phyloP scores from a whole-genome alignment of 2,113 vertebrate species.

The Silurus glanis region DNA sequence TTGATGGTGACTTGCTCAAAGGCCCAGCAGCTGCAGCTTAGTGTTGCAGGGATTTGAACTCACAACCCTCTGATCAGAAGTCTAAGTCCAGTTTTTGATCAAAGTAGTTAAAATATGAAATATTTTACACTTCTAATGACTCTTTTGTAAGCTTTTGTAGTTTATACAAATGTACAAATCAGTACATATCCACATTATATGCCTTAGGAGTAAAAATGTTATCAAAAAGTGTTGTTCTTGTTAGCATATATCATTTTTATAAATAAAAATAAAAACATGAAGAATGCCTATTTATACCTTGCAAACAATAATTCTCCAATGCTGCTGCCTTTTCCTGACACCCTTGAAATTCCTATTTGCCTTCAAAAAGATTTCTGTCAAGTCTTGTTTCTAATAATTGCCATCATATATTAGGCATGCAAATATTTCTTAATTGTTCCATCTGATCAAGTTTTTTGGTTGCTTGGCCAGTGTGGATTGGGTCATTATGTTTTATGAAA shows the following conservation, averaged over 20 bases:
- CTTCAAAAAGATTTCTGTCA: neutral
- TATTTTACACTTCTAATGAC: neutral
- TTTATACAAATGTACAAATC: neutral
- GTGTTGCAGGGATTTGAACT: too few species aligned
- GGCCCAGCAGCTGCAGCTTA: too few species aligned
- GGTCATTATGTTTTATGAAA: neutral
- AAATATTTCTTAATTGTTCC: neutral
- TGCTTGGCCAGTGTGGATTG: neutral
- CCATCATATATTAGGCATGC: neutral
- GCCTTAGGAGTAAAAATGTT: neutral
- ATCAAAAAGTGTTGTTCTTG: neutral
- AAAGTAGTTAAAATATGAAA: neutral
- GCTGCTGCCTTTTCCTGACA: neutral
- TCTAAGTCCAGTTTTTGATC: neutral
- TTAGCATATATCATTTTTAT: neutral
- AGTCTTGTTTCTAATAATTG: neutral
- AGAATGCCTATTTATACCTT: neutral
- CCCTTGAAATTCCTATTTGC: neutral
- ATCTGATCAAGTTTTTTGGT: neutral
- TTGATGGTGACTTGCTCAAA: too few species aligned
- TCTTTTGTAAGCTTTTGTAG: neutral
- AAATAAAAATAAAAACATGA: too few species aligned
- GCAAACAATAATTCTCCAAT: neutral
- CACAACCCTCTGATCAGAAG: too few species aligned
- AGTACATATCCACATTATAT: neutral